Evolutionary conservation across 2,888 invertebrate species (phyloP).

Genomic region (Lepidocyrtoides sp.): DNA sequence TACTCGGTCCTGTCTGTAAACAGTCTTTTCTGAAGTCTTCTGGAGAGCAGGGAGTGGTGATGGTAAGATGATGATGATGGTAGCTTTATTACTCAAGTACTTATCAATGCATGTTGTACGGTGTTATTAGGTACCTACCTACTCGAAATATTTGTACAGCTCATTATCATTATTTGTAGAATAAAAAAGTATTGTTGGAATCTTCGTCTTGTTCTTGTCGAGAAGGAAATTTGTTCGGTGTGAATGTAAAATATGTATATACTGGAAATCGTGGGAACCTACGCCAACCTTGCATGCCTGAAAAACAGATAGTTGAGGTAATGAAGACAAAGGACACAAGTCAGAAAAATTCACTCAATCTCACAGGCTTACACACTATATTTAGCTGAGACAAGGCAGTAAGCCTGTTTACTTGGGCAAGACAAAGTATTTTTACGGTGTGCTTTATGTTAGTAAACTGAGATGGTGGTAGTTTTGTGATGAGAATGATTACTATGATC

Average conservation of each 20-base stretch:
- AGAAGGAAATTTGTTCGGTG: conserved; percentile 40
- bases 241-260: conserved; percentile 28
- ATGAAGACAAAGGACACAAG: conserved; percentile 66
- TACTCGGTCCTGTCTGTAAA: neutral
- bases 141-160: conserved; percentile 32
- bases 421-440: neutral
- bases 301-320: neutral
- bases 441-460: neutral
- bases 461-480: neutral
- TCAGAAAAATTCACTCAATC: conserved; percentile 66
- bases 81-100: conserved; percentile 26
- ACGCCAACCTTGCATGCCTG: neutral
- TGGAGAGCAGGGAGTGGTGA: conserved; percentile 37
- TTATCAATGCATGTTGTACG: conserved; percentile 9
- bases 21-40: conserved; percentile 2
- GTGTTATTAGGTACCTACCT: neutral
- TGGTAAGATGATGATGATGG: conserved; percentile 2
- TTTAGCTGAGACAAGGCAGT: neutral
- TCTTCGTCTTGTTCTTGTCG: neutral
- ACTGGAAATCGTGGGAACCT: conserved; percentile 63
- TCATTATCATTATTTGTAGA: conserved; percentile 35
- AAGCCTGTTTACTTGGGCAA: neutral
- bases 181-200: neutral
- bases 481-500: conserved; percentile 4
- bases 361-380: conserved; percentile 19